Evolutionary conservation across 2,113 vertebrate species (phyloP).

Genomic region (Gracilinanus agilis): DNA sequence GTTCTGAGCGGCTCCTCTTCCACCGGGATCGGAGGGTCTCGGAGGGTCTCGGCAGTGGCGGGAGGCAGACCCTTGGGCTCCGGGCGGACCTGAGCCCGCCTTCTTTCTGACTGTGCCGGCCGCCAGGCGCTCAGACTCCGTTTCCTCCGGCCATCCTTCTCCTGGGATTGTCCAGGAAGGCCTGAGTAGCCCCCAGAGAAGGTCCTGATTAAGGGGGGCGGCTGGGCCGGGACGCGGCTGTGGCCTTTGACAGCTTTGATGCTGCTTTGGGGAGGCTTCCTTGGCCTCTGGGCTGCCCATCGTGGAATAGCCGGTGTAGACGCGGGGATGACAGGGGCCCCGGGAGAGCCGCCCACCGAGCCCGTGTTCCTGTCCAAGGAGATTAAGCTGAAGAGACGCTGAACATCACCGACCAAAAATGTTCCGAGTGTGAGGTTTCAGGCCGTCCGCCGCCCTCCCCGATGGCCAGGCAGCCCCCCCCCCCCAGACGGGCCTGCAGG

Average conservation of each 20-base stretch:
- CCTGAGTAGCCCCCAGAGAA: slow-evolving; percentile 52
- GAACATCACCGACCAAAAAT: slow-evolving; percentile 42
- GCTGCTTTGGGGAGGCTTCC: slow-evolving; percentile 6
- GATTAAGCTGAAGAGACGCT: slow-evolving; percentile 39
- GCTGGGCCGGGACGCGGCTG: slow-evolving; percentile 13
- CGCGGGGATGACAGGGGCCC: not conserved
- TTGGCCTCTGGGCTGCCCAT: not conserved
- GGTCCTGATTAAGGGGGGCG: slow-evolving; percentile 65
- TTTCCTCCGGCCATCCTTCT: slow-evolving; percentile 18
- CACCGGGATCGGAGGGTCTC: not conserved
- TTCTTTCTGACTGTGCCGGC: slow-evolving; percentile 32
- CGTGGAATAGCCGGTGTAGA: not conserved
- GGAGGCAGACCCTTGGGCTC: slow-evolving; percentile 3
- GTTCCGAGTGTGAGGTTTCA: slow-evolving; percentile 26
- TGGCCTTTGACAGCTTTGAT: slow-evolving; percentile 21
- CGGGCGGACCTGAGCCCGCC: slow-evolving; percentile 41
- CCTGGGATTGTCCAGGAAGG: not conserved
- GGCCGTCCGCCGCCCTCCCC: slow-evolving; percentile 27
- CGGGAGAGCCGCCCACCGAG: slow-evolving; percentile 4
- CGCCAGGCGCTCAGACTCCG: slow-evolving; percentile 40
- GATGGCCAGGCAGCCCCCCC: slow-evolving; percentile 24
- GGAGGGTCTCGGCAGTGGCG: slow-evolving; percentile 52
- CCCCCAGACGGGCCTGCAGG: slow-evolving; percentile 52
- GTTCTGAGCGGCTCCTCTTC: slow-evolving; percentile 53
- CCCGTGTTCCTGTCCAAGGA: slow-evolving; percentile 30